Evolutionary conservation across 2,113 vertebrate genomes (phyloP).

Genomic region (Chaenogobius annularis): DNA sequence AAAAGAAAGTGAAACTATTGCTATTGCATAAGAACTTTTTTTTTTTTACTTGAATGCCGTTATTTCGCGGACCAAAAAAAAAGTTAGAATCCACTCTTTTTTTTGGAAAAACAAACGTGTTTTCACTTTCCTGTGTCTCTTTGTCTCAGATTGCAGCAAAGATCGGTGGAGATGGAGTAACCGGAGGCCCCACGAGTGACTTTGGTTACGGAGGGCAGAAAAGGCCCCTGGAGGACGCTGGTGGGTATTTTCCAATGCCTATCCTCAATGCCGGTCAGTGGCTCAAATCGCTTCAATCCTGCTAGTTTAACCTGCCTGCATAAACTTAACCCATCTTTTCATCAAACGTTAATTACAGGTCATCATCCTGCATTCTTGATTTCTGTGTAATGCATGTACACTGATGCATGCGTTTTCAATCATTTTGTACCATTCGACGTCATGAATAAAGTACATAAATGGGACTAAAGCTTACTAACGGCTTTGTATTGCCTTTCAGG

Average conservation of each 20-base stretch:
- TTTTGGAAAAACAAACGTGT: too few species aligned
- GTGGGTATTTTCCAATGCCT: conserved; percentile 85
- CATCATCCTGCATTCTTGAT: background rate
- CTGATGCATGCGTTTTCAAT: conserved; percentile 29
- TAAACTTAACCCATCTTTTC: conserved; percentile 14
- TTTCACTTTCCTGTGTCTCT: background rate
- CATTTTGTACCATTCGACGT: background rate
- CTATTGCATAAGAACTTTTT: too few species aligned
- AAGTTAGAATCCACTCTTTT: too few species aligned
- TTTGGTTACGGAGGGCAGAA: conserved; percentile 97
- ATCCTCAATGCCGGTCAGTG: conserved; percentile 76
- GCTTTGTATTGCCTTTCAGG: background rate
- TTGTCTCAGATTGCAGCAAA: conserved; percentile 92
- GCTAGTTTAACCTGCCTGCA: conserved; percentile 51
- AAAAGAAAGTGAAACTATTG: too few species aligned
- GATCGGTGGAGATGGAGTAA: conserved; percentile 92
- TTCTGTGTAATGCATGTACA: background rate
- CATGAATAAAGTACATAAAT: background rate
- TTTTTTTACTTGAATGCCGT: too few species aligned
- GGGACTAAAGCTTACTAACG: background rate
- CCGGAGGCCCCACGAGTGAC: conserved; percentile 86
- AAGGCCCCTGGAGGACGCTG: conserved; percentile 97
- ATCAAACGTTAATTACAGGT: background rate
- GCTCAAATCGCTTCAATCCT: conserved; percentile 61
- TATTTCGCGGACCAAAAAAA: too few species aligned